A percentile compares a stretch with the other conserved stretches of the same genome.
Evolutionary conservation across 1,140 invertebrate species (phyloP).

Genomic region (Pseudomyrmex sp.): DNA sequence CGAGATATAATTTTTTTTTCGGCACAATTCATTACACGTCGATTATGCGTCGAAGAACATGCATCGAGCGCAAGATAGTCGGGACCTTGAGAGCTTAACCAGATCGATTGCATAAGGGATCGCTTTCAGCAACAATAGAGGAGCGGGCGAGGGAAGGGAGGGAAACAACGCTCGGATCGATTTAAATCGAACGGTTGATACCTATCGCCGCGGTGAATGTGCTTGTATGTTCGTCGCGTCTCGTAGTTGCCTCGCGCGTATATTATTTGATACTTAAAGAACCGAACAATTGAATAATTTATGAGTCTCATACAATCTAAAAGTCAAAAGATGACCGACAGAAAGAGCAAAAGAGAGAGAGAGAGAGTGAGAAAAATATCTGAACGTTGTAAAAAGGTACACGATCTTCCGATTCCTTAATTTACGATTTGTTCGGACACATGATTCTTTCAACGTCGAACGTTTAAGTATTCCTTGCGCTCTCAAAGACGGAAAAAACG

Average conservation of each 20-base stretch:
- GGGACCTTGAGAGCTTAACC: conserved; percentile 61
- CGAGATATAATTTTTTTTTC: neutral
- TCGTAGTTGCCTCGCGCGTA: neutral
- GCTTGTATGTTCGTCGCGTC: neutral
- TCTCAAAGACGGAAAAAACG: neutral
- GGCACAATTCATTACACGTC: neutral
- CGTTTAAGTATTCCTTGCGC: neutral
- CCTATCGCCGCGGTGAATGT: neutral
- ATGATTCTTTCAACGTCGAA: neutral
- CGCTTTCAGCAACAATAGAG: conserved; percentile 48
- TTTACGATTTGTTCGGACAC: neutral
- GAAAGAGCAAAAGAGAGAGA: too few relatives aligned
- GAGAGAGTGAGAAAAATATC: too few relatives aligned
- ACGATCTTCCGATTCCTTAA: neutral
- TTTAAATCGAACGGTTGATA: conserved; percentile 41
- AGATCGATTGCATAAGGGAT: conserved; percentile 66
- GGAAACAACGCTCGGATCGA: conserved; percentile 17
- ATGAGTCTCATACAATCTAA: neutral
- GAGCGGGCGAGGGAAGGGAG: neutral
- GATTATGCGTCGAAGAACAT: conserved; percentile 11
- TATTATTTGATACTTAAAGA: neutral
- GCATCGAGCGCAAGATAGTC: conserved; percentile 12
- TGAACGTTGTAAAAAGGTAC: neutral
- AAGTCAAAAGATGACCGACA: neutral
- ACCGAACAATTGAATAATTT: conserved; percentile 24